These are phyloP conservation scores for Struthidea cinerea DNA, from an alignment of 2,113 vertebrate species.

Conservation along the genomic window DNA sequence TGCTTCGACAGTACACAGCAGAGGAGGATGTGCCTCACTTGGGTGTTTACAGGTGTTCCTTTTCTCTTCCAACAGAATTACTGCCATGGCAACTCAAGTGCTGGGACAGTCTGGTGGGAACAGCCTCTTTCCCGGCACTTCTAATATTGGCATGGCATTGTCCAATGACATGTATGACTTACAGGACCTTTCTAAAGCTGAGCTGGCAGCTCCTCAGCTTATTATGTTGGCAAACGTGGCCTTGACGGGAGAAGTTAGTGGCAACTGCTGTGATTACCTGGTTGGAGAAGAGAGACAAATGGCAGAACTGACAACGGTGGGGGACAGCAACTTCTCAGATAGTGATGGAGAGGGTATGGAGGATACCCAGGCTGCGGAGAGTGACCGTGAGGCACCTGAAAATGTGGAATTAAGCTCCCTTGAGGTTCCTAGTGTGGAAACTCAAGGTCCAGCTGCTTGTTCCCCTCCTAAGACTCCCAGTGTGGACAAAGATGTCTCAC, in stretches of 20 bases:
- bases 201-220: slow-evolving; percentile 88
- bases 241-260: slow-evolving; percentile 77
- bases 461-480: slow-evolving; percentile 44
- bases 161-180: slow-evolving; percentile 79
- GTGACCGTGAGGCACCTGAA: slow-evolving; percentile 36
- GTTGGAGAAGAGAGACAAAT: slow-evolving; percentile 89
- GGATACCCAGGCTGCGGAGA: slow-evolving; percentile 55
- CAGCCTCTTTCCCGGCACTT: slow-evolving; percentile 74
- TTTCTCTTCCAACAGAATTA: slow-evolving; percentile 29
- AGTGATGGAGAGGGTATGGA: slow-evolving; percentile 86
- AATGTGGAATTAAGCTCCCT: slow-evolving; percentile 42
- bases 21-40: not conserved
- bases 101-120: slow-evolving; percentile 79
- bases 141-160: slow-evolving; percentile 73
- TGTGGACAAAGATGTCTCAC: slow-evolving; percentile 47
- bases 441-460: slow-evolving; percentile 16
- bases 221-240: slow-evolving; percentile 97
- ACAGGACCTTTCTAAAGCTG: slow-evolving; percentile 80
- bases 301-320: slow-evolving; percentile 91
- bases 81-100: slow-evolving; percentile 85
- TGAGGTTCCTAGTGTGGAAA: slow-evolving; percentile 22
- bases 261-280: slow-evolving; percentile 77
- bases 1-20: not conserved
- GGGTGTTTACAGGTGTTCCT: not conserved
- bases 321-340: slow-evolving; percentile 85